Evolutionary conservation across 1,140 invertebrate genomes (phyloP).

Genomic region (Pararge aegeria): DNA sequence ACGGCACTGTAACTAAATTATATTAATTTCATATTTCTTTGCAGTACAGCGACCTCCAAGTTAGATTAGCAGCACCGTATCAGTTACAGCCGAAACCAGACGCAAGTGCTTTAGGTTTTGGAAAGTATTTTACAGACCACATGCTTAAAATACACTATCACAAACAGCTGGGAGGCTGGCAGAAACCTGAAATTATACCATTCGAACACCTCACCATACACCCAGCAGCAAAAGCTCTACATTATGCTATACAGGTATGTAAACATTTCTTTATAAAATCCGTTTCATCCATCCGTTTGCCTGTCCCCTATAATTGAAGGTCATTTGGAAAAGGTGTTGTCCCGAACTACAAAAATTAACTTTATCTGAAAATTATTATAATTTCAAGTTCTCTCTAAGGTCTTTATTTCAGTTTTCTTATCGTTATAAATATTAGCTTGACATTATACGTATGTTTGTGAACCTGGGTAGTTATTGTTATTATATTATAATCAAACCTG

Average conservation of each 20-base stretch:
- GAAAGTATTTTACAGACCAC: slow-evolving; percentile 95
- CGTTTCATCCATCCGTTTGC: not conserved
- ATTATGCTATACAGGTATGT: slow-evolving; percentile 87
- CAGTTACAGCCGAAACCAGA: slow-evolving; percentile 90
- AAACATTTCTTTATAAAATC: not conserved
- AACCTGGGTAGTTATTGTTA: too few species aligned
- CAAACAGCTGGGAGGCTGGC: slow-evolving; percentile 92
- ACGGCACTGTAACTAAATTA: not conserved
- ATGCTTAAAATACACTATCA: slow-evolving; percentile 95
- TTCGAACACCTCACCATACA: slow-evolving; percentile 94
- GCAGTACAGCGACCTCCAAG: slow-evolving; percentile 84
- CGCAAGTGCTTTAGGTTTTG: slow-evolving; percentile 90
- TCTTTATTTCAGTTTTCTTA: too few species aligned
- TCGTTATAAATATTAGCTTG: too few species aligned
- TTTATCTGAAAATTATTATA: too few species aligned
- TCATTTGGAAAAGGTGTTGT: too few species aligned
- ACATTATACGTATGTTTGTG: too few species aligned
- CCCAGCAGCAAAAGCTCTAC: slow-evolving; percentile 97
- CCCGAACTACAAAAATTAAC: too few species aligned
- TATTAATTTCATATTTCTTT: slow-evolving; percentile 36
- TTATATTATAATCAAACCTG: too few species aligned
- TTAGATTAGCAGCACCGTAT: slow-evolving; percentile 85
- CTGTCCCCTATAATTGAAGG: too few species aligned
- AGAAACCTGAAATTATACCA: slow-evolving; percentile 92
- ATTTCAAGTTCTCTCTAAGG: too few species aligned